Percentiles rank a stretch among this genome's conserved stretches.
These are phyloP conservation scores for Nymphalis polychloros DNA, from an alignment of 2,888 invertebrate species.

Conservation along the genomic window DNA sequence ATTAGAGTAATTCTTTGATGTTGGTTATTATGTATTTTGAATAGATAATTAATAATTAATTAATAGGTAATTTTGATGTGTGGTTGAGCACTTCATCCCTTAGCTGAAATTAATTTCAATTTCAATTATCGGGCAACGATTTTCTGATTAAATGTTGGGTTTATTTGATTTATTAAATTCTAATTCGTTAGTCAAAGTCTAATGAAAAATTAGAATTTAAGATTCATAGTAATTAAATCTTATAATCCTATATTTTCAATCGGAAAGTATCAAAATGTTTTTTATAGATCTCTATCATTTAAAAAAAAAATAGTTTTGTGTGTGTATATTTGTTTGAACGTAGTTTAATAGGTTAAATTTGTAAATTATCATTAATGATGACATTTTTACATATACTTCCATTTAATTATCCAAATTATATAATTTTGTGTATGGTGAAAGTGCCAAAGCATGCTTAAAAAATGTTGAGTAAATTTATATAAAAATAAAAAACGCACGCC, in stretches of 20 bases:
- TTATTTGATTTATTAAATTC: not conserved
- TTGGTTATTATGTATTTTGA: conserved; percentile 63
- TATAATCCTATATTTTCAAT: conserved; percentile 27
- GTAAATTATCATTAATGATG: conserved; percentile 54
- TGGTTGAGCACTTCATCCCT: conserved; percentile 46
- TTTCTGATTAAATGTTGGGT: not conserved
- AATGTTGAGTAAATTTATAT: conserved; percentile 33
- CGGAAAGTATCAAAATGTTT: conserved; percentile 40
- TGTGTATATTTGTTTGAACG: conserved; percentile 76
- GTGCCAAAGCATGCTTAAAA: conserved; percentile 67
- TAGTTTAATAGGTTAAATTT: conserved; percentile 75
- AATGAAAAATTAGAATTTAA: conserved; percentile 3
- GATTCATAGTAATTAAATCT: conserved; percentile 3
- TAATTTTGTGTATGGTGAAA: conserved; percentile 58
- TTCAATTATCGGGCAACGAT: not conserved
- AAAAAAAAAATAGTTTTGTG: conserved; percentile 53
- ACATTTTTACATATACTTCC: conserved; percentile 38
- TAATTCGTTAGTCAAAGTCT: conserved; percentile 3
- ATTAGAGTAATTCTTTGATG: conserved; percentile 70
- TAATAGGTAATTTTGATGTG: conserved; percentile 53
- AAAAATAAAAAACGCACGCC: conserved; percentile 22
- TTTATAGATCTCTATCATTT: conserved; percentile 62
- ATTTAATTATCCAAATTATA: conserved; percentile 41
- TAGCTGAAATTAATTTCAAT: conserved; percentile 32
- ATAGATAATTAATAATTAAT: conserved; percentile 45